These are phyloP conservation scores for Enteromius treurensis DNA, from an alignment of 2,797 vertebrate species.

Conservation along the genomic window DNA sequence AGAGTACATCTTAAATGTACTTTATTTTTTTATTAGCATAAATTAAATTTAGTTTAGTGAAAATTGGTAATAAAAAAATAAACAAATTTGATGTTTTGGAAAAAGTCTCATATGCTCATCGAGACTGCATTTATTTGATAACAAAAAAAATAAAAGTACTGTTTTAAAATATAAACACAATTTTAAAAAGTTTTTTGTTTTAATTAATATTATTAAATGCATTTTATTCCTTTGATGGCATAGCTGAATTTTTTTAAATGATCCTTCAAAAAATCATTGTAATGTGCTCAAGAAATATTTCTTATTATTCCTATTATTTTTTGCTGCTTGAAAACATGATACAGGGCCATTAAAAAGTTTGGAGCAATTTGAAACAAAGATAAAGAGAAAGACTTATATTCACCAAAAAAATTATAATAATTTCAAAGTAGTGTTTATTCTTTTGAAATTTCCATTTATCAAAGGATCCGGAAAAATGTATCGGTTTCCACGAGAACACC, in stretches of 20 bases:
- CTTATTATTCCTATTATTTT: background rate
- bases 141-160: background rate
- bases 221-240: too few species aligned
- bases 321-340: background rate
- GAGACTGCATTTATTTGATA: background rate
- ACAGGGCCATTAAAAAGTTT: background rate
- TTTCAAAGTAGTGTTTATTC: background rate
- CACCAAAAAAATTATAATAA: background rate
- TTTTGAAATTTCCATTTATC: background rate
- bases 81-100: too few species aligned
- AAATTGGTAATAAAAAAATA: background rate
- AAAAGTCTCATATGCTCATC: background rate
- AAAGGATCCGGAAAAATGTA: background rate
- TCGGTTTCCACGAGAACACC: background rate
- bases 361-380: too few species aligned
- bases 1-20: background rate
- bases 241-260: too few species aligned
- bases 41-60: background rate
- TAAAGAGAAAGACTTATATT: background rate
- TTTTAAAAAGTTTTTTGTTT: background rate
- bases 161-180: background rate
- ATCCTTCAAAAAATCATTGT: background rate
- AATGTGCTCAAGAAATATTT: background rate
- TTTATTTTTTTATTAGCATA: background rate
- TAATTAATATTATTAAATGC: background rate